Conservation (phyloP, 2,113 vertebrate species). For the Melanostigma gelatinosum region DNA sequence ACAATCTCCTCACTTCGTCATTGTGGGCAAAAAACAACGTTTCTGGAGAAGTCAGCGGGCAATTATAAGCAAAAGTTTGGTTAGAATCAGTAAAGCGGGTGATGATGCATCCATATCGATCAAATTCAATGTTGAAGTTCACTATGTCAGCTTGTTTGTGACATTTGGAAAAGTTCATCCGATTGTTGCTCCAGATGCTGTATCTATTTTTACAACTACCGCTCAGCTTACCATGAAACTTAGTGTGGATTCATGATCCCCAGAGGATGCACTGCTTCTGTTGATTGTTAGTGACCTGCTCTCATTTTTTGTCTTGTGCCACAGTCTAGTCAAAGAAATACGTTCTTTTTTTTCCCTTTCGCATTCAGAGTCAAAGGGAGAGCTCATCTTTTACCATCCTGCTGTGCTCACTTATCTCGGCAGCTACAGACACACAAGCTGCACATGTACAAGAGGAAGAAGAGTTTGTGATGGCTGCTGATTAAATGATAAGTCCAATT, state of each 20-base stretch:
- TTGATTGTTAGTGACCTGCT: not conserved
- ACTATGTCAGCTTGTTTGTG: not conserved
- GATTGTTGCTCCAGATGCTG: not conserved
- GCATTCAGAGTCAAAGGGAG: not conserved
- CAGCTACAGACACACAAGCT: not conserved
- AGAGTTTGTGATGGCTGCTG: not conserved
- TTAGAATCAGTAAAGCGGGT: not conserved
- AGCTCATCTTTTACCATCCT: not conserved
- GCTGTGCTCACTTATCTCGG: not conserved
- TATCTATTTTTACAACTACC: not conserved
- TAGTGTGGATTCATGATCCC: not conserved
- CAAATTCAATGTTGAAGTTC: not conserved
- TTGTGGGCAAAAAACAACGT: not conserved
- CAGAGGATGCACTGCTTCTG: not conserved
- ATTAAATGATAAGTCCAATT: not conserved
- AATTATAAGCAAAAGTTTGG: not conserved
- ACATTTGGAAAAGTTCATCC: not conserved
- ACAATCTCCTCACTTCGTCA: not conserved
- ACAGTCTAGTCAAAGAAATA: not conserved
- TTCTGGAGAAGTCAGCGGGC: not conserved
- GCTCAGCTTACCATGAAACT: not conserved
- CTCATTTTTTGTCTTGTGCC: not conserved
- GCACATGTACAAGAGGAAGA: not conserved
- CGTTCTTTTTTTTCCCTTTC: not conserved
- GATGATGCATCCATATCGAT: not conserved